Evolutionary conservation across 2,888 invertebrate species (phyloP).

Genomic region (Drosophila pullipes): DNA sequence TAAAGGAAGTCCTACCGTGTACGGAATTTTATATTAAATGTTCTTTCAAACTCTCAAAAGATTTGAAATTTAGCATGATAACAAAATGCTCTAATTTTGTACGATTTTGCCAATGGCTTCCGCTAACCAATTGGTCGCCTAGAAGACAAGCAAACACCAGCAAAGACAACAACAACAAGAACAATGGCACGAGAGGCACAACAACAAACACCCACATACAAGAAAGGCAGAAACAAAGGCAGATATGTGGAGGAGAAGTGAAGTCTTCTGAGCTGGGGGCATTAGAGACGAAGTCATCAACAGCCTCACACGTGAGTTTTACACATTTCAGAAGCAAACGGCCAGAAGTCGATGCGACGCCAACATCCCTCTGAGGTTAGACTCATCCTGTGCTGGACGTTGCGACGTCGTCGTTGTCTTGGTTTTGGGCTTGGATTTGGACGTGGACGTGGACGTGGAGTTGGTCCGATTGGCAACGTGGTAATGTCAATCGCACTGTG

Average conservation of each 20-base stretch:
- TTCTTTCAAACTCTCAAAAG: neutral
- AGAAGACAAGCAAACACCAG: slow-evolving; percentile 32
- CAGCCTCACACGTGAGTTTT: slow-evolving; percentile 78
- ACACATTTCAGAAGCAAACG: slow-evolving; percentile 76
- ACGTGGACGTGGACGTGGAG: slow-evolving; percentile 29
- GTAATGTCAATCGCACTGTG: slow-evolving; percentile 81
- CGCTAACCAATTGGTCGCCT: slow-evolving; percentile 44
- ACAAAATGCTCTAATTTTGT: slow-evolving; percentile 59
- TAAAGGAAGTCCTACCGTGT: neutral
- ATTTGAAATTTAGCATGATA: slow-evolving; percentile 4
- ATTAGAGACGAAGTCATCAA: slow-evolving; percentile 59
- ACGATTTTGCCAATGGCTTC: slow-evolving; percentile 35
- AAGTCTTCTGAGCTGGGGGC: neutral
- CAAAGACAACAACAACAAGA: slow-evolving; percentile 1
- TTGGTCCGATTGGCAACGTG: slow-evolving; percentile 68
- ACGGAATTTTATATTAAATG: neutral
- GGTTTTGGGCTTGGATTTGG: slow-evolving; percentile 29
- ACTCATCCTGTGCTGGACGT: slow-evolving; percentile 31
- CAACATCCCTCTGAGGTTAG: slow-evolving; percentile 25
- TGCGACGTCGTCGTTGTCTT: slow-evolving; percentile 21
- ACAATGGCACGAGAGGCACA: slow-evolving; percentile 5
- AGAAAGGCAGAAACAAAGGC: slow-evolving; percentile 10
- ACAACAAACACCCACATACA: slow-evolving; percentile 49
- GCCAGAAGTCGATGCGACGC: slow-evolving; percentile 40
- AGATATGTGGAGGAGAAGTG: neutral